Percentiles rank a stretch among this genome's conserved stretches.
phyloP scores from a whole-genome alignment of 2,888 invertebrate species.

The Syrista parreyssii region DNA sequence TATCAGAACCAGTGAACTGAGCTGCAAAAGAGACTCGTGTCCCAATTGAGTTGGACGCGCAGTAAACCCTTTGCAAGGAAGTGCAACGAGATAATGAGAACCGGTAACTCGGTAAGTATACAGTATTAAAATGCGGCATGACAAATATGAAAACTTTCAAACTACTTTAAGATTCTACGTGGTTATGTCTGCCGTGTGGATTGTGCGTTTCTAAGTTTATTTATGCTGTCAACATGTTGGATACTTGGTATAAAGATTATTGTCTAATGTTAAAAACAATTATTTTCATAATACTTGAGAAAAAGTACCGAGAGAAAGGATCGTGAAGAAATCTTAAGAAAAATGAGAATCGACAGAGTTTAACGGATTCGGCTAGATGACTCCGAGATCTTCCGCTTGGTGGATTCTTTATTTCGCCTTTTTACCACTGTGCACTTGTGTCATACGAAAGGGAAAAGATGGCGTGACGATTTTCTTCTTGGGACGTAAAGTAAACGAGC shows the following conservation, averaged over 20 bases:
- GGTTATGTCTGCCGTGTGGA: not conserved
- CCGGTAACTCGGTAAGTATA: not conserved
- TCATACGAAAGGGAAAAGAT: not conserved
- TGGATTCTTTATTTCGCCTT: not conserved
- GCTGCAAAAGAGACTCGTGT: slow-evolving; percentile 8
- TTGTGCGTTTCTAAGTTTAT: not conserved
- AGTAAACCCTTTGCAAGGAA: not conserved
- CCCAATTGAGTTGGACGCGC: not conserved
- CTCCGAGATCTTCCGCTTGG: slow-evolving; percentile 1
- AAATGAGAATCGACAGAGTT: not conserved
- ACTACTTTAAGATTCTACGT: not conserved
- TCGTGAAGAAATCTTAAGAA: not conserved
- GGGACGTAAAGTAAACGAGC: not conserved
- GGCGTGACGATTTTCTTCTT: slow-evolving; percentile 1
- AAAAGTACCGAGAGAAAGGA: not conserved
- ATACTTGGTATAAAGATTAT: not conserved
- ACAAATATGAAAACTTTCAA: not conserved
- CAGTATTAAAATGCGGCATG: not conserved
- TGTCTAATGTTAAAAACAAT: not conserved
- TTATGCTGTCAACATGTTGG: not conserved
- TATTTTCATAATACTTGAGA: not conserved
- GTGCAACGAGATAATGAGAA: not conserved
- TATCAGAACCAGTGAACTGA: slow-evolving; percentile 44
- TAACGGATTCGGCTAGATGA: not conserved
- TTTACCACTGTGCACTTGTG: not conserved